Evolutionary conservation across 2,113 vertebrate genomes (phyloP).

Genomic region (Rallus limicola): DNA sequence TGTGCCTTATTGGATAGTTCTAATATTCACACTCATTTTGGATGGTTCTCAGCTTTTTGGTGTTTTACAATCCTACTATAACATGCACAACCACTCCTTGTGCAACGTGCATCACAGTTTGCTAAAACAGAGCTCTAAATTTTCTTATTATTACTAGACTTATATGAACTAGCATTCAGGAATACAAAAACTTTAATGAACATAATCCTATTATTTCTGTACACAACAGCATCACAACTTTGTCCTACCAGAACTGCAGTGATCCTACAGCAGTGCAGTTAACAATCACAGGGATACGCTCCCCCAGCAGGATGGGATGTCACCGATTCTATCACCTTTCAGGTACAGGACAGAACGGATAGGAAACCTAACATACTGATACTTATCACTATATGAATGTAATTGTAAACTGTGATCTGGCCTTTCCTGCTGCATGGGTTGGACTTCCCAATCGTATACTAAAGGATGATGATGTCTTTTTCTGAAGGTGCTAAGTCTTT

Average conservation of each 20-base stretch:
- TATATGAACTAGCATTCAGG: neutral
- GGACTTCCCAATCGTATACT: neutral
- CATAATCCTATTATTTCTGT: neutral
- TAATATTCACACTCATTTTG: neutral
- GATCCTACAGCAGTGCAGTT: neutral
- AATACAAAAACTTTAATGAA: neutral
- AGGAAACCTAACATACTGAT: neutral
- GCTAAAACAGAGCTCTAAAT: neutral
- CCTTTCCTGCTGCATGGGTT: neutral
- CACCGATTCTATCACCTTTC: neutral
- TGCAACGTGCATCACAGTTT: rapidly evolving
- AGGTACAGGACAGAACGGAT: neutral
- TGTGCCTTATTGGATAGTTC: neutral
- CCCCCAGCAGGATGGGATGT: neutral
- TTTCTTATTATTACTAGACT: neutral
- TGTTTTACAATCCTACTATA: neutral
- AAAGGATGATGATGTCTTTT: neutral
- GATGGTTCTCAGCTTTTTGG: neutral
- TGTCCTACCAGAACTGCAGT: neutral
- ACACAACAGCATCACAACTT: neutral
- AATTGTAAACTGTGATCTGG: neutral
- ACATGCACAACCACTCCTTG: neutral
- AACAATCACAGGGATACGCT: rapidly evolving
- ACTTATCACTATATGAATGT: neutral
- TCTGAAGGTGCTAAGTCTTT: neutral